Base-by-base conservation (phyloP, 2,888 invertebrate genomes). In the Scaptomyza cyrtandrae region DNA sequence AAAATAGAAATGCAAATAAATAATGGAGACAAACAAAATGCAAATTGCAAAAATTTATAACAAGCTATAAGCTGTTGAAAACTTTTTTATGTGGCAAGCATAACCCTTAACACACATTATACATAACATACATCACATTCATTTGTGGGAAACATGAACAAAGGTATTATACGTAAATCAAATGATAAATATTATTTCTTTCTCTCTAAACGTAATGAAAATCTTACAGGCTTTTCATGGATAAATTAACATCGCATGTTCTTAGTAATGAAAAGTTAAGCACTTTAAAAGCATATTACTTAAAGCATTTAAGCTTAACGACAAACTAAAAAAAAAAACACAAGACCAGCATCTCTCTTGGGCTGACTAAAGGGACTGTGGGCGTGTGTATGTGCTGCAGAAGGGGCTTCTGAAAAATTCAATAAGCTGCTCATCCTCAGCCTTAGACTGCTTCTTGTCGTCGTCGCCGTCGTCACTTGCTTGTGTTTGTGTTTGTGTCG, bases 341-440 rank as follows among this genome's bases (percentile, higher is more conserved):
- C 33, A 52, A 39, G n/a, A 54, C 56, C 9, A 27, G 3, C 19
- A 24, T 5, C 41, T 5, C 41, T 41, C 43, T 6, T 6, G 24
- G 19, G 46, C 3, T 6, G 16, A 35, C 39, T 6, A n/a, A 49
- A 49, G 35, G 33, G 2, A 35, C 13, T 29, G 14, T 35, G 35
- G 31, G 33, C n/a, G 16, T 24, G 24, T 19, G 1, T 19, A 19
- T 19, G 9, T 7, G 33, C 13, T 49, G 49, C 45, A 58, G 67
- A 77, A 77, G 65, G 57, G 71, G 61, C 88, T 85, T 58, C 70
- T 85, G 45, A 89, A 88, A 85, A 79, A 82, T 85, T 89, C 83
- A 85, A 89, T 85, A 85, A 88, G 76, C 74, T 87, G 75, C 62
- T 74, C 62, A 60, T 67, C 46, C 62, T 49, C 43, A 39, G 53